These are phyloP conservation scores for Okamejei kenojei DNA, from an alignment of 2,797 vertebrate species.

Conservation along the genomic window DNA sequence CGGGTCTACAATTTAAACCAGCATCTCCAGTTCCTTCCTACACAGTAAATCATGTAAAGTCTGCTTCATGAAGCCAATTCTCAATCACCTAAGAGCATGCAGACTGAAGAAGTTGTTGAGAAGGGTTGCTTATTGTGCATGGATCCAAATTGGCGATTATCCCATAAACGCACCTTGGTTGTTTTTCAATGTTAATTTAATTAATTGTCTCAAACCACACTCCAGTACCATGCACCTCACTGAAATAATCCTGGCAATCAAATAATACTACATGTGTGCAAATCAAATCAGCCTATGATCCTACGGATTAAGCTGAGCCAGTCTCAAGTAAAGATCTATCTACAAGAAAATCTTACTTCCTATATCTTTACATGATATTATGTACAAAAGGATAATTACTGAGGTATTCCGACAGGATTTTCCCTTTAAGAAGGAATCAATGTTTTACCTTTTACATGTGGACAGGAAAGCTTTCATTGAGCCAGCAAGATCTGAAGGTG, in stretches of 20 bases:
- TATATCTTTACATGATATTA: not conserved
- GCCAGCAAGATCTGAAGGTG: not conserved
- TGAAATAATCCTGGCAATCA: not conserved
- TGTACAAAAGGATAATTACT: not conserved
- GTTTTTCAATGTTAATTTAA: not conserved
- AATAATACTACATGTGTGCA: not conserved
- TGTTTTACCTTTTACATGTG: not conserved
- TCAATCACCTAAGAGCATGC: too few species aligned
- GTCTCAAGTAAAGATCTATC: not conserved
- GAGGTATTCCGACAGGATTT: not conserved
- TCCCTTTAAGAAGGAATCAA: not conserved
- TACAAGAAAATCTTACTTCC: not conserved
- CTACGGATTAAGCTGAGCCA: not conserved
- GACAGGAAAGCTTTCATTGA: not conserved
- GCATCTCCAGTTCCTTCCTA: too few species aligned
- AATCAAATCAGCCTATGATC: not conserved
- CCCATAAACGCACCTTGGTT: not conserved
- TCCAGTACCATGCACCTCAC: not conserved
- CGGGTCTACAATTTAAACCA: too few species aligned
- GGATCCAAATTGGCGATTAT: not conserved
- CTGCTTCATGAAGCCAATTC: not conserved
- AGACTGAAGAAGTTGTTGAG: not conserved
- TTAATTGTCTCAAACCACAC: not conserved
- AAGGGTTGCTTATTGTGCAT: not conserved
- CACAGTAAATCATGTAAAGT: not conserved